Percentiles rank a stretch among this genome's conserved stretches.
Conservation (phyloP, 1,140 invertebrate genomes). For the Pseudomyrmex flavicornis region DNA sequence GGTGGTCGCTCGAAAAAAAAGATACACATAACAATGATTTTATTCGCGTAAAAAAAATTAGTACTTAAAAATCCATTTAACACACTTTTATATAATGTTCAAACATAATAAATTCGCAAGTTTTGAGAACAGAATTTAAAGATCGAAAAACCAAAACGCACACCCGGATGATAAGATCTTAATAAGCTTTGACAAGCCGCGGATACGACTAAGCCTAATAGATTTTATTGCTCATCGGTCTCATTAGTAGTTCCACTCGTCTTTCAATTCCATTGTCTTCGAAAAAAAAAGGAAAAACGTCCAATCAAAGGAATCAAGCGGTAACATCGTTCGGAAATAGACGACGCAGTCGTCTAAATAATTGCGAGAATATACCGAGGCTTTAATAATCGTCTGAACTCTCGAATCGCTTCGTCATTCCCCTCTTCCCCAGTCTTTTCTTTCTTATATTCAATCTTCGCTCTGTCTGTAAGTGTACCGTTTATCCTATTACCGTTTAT, state of each 20-base stretch:
- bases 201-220: too few species aligned
- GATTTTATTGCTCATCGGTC: constrained; percentile 1
- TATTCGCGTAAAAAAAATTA: neutral
- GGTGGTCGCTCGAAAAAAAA: neutral
- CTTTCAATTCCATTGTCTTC: neutral
- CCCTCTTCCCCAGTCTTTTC: neutral
- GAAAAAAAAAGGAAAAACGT: neutral
- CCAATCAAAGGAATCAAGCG: constrained; percentile 1
- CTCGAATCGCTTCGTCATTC: neutral
- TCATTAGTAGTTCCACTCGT: constrained; percentile 23
- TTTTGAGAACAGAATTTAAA: too few species aligned
- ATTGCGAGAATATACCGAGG: constrained; percentile 38
- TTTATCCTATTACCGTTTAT: constrained; percentile 7
- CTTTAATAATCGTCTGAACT: constrained; percentile 45
- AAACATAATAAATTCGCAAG: too few species aligned
- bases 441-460: neutral
- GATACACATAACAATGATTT: neutral
- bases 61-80: neutral
- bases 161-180: too few species aligned
- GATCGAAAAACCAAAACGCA: too few species aligned
- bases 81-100: too few species aligned
- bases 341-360: constrained; percentile 39
- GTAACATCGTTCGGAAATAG: constrained; percentile 16
- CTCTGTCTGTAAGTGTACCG: neutral
- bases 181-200: too few species aligned